Percentiles rank a stretch among this genome's conserved stretches.
phyloP scores from a whole-genome alignment of 2,113 vertebrate genomes.

The Eublepharis macularius region DNA sequence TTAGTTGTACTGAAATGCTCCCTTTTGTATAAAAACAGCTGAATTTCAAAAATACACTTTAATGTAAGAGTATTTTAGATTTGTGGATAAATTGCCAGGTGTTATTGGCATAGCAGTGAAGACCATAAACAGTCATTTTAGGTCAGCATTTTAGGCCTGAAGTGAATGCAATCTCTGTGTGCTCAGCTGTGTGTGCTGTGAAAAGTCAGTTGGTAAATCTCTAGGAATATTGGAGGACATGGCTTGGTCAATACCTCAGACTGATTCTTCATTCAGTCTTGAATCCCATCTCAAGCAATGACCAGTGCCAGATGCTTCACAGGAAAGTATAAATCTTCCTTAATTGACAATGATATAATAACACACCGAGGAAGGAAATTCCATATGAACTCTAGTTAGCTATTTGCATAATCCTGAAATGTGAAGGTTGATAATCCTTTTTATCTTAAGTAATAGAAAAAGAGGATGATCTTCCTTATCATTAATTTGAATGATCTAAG shows the following conservation, averaged over 20 bases:
- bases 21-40: background rate
- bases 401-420: background rate
- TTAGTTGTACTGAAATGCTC: background rate
- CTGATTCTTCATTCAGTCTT: slow-evolving; percentile 7
- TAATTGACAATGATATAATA: slow-evolving; percentile 35
- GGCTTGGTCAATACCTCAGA: background rate
- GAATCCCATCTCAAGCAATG: slow-evolving; percentile 1
- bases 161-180: background rate
- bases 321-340: background rate
- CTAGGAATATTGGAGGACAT: background rate
- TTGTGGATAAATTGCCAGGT: background rate
- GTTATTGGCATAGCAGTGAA: background rate
- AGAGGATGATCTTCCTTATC: background rate
- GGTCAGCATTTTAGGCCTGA: background rate
- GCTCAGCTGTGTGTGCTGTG: slow-evolving; percentile 1
- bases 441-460: slow-evolving; percentile 7
- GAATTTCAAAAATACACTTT: slow-evolving; percentile 27
- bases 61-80: slow-evolving; percentile 3
- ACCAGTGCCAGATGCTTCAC: background rate
- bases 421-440: slow-evolving; percentile 32
- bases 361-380: slow-evolving; percentile 1
- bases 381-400: background rate
- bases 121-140: background rate
- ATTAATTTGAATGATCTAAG: slow-evolving; percentile 32
- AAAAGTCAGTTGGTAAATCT: slow-evolving; percentile 16